These are phyloP conservation scores for Zonotrichia leucophrys DNA, from an alignment of 2,113 vertebrate genomes.

Conservation along the genomic window DNA sequence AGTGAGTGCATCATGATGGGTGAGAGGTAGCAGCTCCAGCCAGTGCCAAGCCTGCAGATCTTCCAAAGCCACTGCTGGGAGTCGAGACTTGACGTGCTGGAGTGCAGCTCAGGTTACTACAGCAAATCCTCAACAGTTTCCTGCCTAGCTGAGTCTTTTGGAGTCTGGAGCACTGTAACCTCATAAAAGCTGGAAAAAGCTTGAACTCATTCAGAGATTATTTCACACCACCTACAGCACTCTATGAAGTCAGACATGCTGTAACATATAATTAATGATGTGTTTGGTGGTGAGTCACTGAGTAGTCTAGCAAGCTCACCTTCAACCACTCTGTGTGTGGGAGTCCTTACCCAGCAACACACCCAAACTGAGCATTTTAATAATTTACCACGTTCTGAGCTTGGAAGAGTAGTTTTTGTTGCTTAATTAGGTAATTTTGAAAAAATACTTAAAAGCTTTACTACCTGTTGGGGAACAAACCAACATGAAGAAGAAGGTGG, in stretches of 20 bases:
- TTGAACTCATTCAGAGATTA: slow-evolving; percentile 58
- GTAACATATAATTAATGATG: slow-evolving; percentile 56
- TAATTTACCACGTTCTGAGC: slow-evolving; percentile 13
- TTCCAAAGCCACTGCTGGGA: background rate
- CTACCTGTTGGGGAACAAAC: background rate
- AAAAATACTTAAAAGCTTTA: background rate
- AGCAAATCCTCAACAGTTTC: slow-evolving; percentile 45
- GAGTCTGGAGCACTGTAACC: slow-evolving; percentile 23
- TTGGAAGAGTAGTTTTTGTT: slow-evolving; percentile 3
- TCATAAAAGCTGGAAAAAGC: slow-evolving; percentile 52
- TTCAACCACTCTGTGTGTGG: slow-evolving; percentile 42
- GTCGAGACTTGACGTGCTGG: background rate
- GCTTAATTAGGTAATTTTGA: background rate
- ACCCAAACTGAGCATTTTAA: slow-evolving; percentile 22
- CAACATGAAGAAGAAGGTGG: background rate
- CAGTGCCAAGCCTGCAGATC: background rate
- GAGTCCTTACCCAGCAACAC: slow-evolving; percentile 41
- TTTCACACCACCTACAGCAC: slow-evolving; percentile 61
- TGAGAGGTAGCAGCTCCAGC: background rate
- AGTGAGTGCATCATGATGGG: background rate
- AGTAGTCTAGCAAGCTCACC: slow-evolving; percentile 59
- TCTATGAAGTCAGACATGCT: slow-evolving; percentile 65
- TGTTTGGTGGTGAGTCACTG: slow-evolving; percentile 8
- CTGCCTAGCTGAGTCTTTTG: slow-evolving; percentile 30
- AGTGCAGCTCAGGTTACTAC: slow-evolving; percentile 5